Base-by-base conservation (phyloP, 1,140 invertebrate species). In the Anastatus disparis region DNA sequence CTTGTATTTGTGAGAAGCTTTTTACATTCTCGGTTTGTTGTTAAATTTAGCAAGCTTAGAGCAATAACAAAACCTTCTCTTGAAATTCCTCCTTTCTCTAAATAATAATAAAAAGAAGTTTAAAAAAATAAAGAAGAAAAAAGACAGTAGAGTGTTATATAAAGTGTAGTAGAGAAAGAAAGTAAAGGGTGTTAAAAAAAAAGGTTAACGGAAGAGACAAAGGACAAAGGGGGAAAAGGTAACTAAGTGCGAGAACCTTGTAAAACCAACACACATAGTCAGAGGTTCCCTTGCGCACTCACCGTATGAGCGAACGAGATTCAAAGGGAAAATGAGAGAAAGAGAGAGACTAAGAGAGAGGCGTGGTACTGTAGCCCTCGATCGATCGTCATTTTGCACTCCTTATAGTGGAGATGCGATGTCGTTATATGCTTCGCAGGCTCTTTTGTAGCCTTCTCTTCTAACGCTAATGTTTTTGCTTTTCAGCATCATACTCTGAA, bases 351-450 rank as follows among this genome's bases (percentile, higher is more conserved):
- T 38, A 9, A 65, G n/a, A 46, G 13, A 44, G 27, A 29, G 42
- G n/a, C n/a, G n/a, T n/a, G n/a, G n/a, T n/a, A n/a, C n/a, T n/a
- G 70, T 65, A 58, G 44, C 40, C 15, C 59, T 62, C 70, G 58
- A 77, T 75, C 74, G 70, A 72, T 74, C 74, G 72, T 75, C 70
- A 71, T 74, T 74, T 75, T 75, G n/a, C 64, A 74, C 59, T 67
- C 67, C 65, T 73, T 77, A 61, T 9, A 3, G n/a, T 1, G 8
- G 72, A 68, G 63, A 64, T 66, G 27, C 15, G 31, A 48, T 17
- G 13, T 22, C 10, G 52, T 68, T 68, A 68, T 44, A 59, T 59
- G 55, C 55, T 59, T 44, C 52, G 53, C n/a, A 58, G 64, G 8
- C 17, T 68, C 29, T 26, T 67, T 67, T 67, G 62, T 53, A 6